Conservation (phyloP, 1,140 invertebrate species). For the Oedothorax gibbosus region DNA sequence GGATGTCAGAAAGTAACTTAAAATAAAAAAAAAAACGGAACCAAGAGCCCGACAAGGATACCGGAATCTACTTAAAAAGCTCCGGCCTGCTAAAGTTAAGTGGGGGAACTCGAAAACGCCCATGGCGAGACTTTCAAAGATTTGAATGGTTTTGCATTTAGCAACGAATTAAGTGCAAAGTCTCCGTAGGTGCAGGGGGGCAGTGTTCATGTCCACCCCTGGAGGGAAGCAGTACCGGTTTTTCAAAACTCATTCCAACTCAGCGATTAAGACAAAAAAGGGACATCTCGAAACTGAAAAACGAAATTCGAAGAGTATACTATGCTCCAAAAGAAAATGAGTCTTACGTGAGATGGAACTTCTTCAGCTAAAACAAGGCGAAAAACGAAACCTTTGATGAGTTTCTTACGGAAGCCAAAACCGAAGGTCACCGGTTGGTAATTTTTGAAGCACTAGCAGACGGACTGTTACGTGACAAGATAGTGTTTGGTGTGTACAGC, state of each 20-base stretch:
- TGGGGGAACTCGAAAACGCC: too few species aligned
- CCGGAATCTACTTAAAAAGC: too few species aligned
- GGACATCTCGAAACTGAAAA: too few species aligned
- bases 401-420: not conserved
- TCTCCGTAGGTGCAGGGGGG: not conserved
- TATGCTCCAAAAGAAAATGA: not conserved
- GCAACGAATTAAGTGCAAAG: not conserved
- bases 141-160: not conserved
- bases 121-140: too few species aligned
- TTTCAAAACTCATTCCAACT: not conserved
- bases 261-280: not conserved
- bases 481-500: not conserved
- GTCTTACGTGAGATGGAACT: not conserved
- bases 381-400: slow-evolving; percentile 12
- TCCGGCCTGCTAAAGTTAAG: too few species aligned
- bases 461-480: not conserved
- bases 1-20: too few species aligned
- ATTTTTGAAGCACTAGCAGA: not conserved
- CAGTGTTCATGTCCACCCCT: not conserved
- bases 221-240: not conserved
- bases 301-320: not conserved
- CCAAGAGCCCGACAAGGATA: too few species aligned
- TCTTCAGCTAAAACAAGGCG: slow-evolving; percentile 3
- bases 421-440: not conserved
- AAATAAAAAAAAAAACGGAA: too few species aligned